Base-by-base conservation (phyloP, 1,140 invertebrate species). In the Lamellibrachia luymesi region DNA sequence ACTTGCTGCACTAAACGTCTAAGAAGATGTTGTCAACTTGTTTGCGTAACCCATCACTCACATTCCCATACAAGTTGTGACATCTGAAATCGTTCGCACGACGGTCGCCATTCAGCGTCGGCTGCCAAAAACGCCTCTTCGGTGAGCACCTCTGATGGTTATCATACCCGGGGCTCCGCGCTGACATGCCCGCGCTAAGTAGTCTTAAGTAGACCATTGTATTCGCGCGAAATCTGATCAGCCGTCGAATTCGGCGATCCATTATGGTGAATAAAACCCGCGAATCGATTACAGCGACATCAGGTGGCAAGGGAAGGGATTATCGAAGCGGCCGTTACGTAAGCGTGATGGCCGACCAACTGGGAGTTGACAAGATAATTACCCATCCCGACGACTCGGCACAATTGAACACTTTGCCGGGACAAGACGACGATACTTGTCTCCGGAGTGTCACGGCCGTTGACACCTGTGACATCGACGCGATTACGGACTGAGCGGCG, bases 401-500 rank as follows among this genome's bases (percentile, higher is more conserved):
- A 80, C 64, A 80, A 80, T 80, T 80, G 64, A 80, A 80, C 64
- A 80, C 64, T 80, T 80, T 80, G 64, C 64, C 64, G 64, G 64
- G 25, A 80, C 64, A 80, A 80, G 64, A 10, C 64, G 64, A 80
- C 64, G 64, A 80, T 2, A 80, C 64, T 80, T 80, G 64, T 80
- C 64, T 80, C 64, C 64, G 13, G 64, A 17, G 64, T 80, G 64
- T 17, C 64, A 80, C 25, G 0, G 64, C 17, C 64, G 64, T 80
- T 80, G 64, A 80, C 64, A 80, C 64, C 25, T 80, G 64, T 80
- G 64, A 80, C 64, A 80, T 22, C 2, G 64, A 80, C 13, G 64
- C 64, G 64, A 80, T 80, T 80, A 80, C 64, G 64, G 25, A 2
- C 64, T 10, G 25, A 22, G 64, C 64, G 64, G 64, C 64, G 25